Evolutionary conservation across 2,888 invertebrate genomes (phyloP), one percentile per base, ranked within the genome.

Genomic region (Lysandra bellargus): DNA sequence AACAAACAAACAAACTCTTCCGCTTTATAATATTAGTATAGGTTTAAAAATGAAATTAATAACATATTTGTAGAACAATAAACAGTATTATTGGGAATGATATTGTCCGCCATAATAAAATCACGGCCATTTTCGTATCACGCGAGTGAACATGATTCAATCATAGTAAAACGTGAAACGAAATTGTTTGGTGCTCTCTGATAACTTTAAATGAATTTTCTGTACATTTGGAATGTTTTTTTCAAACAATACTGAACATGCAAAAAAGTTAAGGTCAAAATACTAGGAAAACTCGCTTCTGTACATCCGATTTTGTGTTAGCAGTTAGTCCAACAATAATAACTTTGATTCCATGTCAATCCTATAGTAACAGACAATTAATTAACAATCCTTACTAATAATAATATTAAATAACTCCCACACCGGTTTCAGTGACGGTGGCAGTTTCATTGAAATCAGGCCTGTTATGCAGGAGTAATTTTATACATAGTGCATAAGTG

Each of bases 81-180:
- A 69, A 69, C 69, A 69, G 6, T 37, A 69, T 69, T 69, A 69
- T 69, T 69, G 33, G 69, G 17, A 37, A 69, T 69, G 37, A 33
- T 30, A 78, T 37, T 12, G 61, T 78, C 61, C 40, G 74, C 61
- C 79, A 79, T 81, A 81, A 81, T 82, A 79, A 81, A 81, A 82
- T 82, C 80, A 81, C 74, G 53, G 74, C 79, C 82, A 82, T 82
- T 82, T 82, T 78, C 81, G 80, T 75, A 79, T 79, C 79, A 79
- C 80, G 79, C 78, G 79, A 82, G 80, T 83, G 82, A 80, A 79
- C 79, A 82, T 82, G 82, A 83, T 81, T 82, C 78, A 81, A 81
- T 82, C 78, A 60, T 76, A 76, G 76, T 76, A 72, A 80, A 69
- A 78, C 73, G 69, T 76, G 76, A 80, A 74, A 78, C 73, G 40